Evolutionary conservation across 2,888 invertebrate genomes (phyloP), one percentile per base, ranked within the genome.

Genomic region (Automeris io): DNA sequence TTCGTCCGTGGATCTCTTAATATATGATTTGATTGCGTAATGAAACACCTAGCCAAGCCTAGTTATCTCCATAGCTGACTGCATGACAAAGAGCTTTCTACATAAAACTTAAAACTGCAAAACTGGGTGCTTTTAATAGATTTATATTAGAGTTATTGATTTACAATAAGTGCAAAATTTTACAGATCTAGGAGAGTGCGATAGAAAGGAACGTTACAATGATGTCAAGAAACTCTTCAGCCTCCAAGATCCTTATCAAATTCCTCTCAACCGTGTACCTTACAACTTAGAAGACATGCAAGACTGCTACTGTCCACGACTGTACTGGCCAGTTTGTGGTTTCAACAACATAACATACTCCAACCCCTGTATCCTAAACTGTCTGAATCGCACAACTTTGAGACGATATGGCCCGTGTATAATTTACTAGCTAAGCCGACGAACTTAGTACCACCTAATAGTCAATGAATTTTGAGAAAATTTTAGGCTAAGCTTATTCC

Each of bases 261-360:
- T 40, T 1, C 36, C 39, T 4, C 7, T 21, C 2, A 26, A 26
- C n/a, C 26, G 39, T 0, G 34, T 29, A n/a, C 40, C 40, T 1
- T 16, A 25, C 4, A 36, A 40, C 25, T 16, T 26, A 13, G 40
- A 36, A 16, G 8, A 19, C 3, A 40, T 40, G 2, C 25, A 9
- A 2, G 26, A 36, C 5, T 40, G 40, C 25, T 33, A 46, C n/a
- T 70, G 70, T 8, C 68, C 69, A 0, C 49, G 63, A 7, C 53
- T 66, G 0, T 69, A 55, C 24, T 67, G 54, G 43, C 67, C 68
- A 0, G 57, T 41, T 0, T 70, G 70, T 24, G 59, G 47, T 0
- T 2, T 13, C 0, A 41, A 64, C 9, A 38, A 42, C 0, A 13
- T 46, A 0, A 67, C 70, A 0, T 70, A 64, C 21, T 41, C 53